These are phyloP conservation scores for Gasteruption jaculator DNA, from an alignment of 2,888 invertebrate genomes.

Conservation along the genomic window DNA sequence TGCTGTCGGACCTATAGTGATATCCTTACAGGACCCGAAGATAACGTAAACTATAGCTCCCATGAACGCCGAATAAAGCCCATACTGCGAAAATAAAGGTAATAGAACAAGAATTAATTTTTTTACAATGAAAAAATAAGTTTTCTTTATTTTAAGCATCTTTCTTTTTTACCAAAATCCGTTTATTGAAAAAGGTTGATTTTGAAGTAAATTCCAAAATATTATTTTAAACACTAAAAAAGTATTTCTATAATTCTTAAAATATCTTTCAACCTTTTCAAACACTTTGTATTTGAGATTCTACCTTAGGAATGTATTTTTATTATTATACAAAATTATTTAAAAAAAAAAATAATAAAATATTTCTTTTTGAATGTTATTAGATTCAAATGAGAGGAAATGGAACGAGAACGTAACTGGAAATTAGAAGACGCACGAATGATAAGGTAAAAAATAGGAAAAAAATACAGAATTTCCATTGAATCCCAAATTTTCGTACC, in stretches of 20 bases:
- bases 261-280: too few species aligned
- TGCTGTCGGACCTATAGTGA: conserved; percentile 90
- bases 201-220: too few species aligned
- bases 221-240: too few species aligned
- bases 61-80: conserved; percentile 90
- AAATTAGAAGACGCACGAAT: too few species aligned
- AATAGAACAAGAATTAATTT: conserved; percentile 4
- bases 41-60: conserved; percentile 89
- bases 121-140: too few species aligned
- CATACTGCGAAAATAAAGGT: conserved; percentile 65
- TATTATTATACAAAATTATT: conserved; percentile 3
- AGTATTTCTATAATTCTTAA: too few species aligned
- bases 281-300: background rate
- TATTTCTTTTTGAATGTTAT: too few species aligned
- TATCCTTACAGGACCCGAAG: conserved; percentile 84
- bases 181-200: too few species aligned
- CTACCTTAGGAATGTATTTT: background rate
- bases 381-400: too few species aligned
- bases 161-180: background rate
- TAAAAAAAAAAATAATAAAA: conserved; percentile 6
- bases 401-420: too few species aligned
- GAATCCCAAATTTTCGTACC: conserved; percentile 59
- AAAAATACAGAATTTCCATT: too few species aligned
- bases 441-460: too few species aligned
- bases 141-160: background rate